phyloP scores from a whole-genome alignment of 2,113 vertebrate species.

The Micromys minutus region DNA sequence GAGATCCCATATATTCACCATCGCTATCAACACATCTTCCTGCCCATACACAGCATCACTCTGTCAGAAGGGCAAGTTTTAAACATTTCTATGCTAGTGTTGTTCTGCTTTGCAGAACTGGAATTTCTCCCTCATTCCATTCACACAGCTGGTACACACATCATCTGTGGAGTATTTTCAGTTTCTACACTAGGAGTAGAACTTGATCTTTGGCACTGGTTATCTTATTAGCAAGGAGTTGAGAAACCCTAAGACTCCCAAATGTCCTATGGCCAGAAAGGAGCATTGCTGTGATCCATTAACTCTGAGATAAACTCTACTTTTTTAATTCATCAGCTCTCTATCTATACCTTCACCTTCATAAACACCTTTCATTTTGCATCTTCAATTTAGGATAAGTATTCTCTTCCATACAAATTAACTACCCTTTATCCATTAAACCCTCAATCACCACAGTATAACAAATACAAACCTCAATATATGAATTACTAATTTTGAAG shows the following conservation, averaged over 20 bases:
- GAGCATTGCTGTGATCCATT: not conserved
- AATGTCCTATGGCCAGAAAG: not conserved
- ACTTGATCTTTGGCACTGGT: not conserved
- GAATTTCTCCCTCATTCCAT: not conserved
- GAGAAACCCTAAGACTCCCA: not conserved
- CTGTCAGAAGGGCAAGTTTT: not conserved
- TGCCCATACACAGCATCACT: not conserved
- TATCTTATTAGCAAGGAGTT: not conserved
- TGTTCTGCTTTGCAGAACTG: not conserved
- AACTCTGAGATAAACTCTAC: not conserved
- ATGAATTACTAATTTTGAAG: not conserved
- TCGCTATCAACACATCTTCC: not conserved
- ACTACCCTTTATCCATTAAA: not conserved
- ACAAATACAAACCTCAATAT: not conserved
- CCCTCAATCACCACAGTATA: not conserved
- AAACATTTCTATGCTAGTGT: not conserved
- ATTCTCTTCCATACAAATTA: not conserved
- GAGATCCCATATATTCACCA: not conserved
- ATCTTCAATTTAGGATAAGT: not conserved
- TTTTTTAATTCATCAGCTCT: not conserved
- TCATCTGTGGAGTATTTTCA: not conserved
- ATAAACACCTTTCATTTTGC: not conserved
- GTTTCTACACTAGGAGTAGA: not conserved
- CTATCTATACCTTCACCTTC: not conserved
- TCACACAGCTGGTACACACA: not conserved